phyloP scores from a whole-genome alignment of 2,113 vertebrate species.

The Potamarius usumacintae region DNA sequence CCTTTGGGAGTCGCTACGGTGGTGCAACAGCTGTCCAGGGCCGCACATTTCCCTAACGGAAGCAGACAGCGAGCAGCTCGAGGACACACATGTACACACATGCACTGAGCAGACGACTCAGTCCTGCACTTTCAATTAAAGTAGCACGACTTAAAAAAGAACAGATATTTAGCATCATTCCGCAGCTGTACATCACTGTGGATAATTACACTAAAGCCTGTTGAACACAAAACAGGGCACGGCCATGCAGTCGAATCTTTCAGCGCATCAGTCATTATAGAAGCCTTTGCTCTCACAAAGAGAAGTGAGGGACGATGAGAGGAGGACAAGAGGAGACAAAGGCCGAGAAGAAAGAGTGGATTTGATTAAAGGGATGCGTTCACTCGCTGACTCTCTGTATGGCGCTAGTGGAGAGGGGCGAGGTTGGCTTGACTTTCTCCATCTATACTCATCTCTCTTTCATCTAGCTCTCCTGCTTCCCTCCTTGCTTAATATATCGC shows the following conservation, averaged over 20 bases:
- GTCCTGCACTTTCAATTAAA: not conserved
- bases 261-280: slow-evolving; percentile 33
- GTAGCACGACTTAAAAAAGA: not conserved
- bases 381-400: not conserved
- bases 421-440: slow-evolving; percentile 23
- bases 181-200: not conserved
- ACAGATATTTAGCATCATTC: not conserved
- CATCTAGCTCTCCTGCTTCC: slow-evolving; percentile 10
- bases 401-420: not conserved
- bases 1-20: slow-evolving; percentile 35
- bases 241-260: slow-evolving; percentile 25
- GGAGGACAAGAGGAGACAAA: slow-evolving; percentile 41
- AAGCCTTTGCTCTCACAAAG: slow-evolving; percentile 23
- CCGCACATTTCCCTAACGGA: slow-evolving; percentile 15
- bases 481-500: slow-evolving; percentile 3
- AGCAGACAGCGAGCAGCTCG: not conserved
- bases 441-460: slow-evolving; percentile 6
- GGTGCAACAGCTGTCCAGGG: slow-evolving; percentile 40
- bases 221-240: not conserved
- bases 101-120: not conserved
- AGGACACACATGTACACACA: slow-evolving; percentile 15
- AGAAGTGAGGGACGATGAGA: slow-evolving; percentile 32
- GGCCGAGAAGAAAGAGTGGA: slow-evolving; percentile 29
- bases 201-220: slow-evolving; percentile 32
- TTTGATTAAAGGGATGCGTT: slow-evolving; percentile 39